Evolutionary conservation across 2,113 vertebrate species (phyloP), one percentile per base, ranked within the genome.

Genomic region (mouse (Mus musculus)): DNA sequence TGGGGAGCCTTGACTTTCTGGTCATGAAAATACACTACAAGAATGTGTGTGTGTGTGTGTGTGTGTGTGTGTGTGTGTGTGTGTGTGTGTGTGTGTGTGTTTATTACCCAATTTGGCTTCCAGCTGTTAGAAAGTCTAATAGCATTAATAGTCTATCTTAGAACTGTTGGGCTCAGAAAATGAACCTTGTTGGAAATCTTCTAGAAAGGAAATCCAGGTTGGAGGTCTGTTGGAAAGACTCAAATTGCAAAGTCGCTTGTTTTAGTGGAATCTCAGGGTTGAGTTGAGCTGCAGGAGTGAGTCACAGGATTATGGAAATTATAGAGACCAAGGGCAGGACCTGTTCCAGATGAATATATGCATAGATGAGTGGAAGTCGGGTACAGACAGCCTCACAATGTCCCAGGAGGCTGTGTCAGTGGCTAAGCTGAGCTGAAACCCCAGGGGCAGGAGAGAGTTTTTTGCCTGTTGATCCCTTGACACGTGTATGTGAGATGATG

Each of bases 281-380:
- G 30, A 69, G 84, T 14, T 87, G 33, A 88, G 20, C 28, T 71
- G 19, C 17, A 69, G 65, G 22, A 36, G 46, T 5, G 30, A 52
- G 46, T 24, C 14, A 30, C 3, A 1, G 19, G 11, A n/a, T 46
- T 52, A 8, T 88, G 65, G 11, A 71, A n/a, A 14, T 30, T 52
- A 24, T 24, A 46, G 82, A 65, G 61, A 46, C 82, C 20, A 46
- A 65, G 20, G 30, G 3, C 16, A 69, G 46, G 5, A 22, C 11
- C 46, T 33, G 11, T 33, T 71, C 11, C 85, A 39, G 67, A n/a
- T 54, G 7, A 36, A 10, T n/a, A 4, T n/a, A 3, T 56, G 12
- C 0, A 0, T 5, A 6, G 33, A 24, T 69, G 30, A 69, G 19
- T 33, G 52, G 20, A 14, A 13, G 19, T 20, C 46, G 4, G 7